Evolutionary conservation across 2,113 vertebrate species (phyloP).

Genomic region (Saccopteryx leptura): DNA sequence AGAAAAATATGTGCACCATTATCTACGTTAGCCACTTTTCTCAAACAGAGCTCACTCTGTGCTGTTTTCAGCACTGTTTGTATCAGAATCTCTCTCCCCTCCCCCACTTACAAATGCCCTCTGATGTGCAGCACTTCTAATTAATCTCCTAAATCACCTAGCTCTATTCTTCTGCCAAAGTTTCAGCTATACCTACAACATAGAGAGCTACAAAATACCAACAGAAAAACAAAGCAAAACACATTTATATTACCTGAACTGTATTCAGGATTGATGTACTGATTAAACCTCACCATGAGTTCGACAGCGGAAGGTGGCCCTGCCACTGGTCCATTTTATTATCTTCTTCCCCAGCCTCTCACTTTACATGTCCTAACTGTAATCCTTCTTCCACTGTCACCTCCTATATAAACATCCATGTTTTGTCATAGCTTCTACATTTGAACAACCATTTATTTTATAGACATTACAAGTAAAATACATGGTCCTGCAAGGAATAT

Average conservation of each 20-base stretch:
- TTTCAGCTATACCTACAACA: conserved; percentile 30
- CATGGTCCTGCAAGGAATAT: conserved; percentile 71
- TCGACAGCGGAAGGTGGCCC: background rate
- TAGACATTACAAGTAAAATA: conserved; percentile 80
- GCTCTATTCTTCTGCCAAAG: background rate
- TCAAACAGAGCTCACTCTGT: background rate
- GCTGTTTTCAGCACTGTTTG: background rate
- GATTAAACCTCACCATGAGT: conserved; percentile 34
- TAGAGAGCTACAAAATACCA: conserved; percentile 47
- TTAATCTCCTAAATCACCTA: conserved; percentile 71
- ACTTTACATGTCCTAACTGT: conserved; percentile 43
- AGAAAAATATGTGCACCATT: background rate
- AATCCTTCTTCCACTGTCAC: conserved; percentile 54
- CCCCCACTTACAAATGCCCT: background rate
- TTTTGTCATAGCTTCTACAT: conserved; percentile 65
- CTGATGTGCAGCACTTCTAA: conserved; percentile 50
- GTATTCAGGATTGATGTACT: conserved; percentile 51
- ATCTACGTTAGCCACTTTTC: conserved; percentile 11
- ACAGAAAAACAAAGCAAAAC: conserved; percentile 47
- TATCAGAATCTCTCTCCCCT: background rate
- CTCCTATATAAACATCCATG: background rate
- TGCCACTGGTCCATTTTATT: conserved; percentile 49
- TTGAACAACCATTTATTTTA: conserved; percentile 72
- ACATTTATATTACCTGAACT: conserved; percentile 52
- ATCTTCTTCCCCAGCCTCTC: conserved; percentile 5